Evolutionary conservation across 2,797 vertebrate species (phyloP).

Genomic region (Tarsius wallacei): DNA sequence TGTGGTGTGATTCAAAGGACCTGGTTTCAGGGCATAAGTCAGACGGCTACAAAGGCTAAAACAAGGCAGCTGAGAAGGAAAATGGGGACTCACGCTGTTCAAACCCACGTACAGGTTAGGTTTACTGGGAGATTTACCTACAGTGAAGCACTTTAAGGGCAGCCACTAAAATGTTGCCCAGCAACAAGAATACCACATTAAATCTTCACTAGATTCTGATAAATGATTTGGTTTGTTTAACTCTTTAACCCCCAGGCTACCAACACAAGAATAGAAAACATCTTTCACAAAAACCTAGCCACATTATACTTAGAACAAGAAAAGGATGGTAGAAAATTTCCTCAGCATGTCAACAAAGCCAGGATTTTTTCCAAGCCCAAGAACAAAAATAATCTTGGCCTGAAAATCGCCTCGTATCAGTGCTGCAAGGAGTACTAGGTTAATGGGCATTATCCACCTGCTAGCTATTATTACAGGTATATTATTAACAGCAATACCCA

Average conservation of each 20-base stretch:
- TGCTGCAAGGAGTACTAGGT: not conserved
- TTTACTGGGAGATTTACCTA: slow-evolving; percentile 58
- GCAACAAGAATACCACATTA: slow-evolving; percentile 64
- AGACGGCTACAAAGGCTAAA: slow-evolving; percentile 56
- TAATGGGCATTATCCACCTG: not conserved
- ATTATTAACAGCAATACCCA: not conserved
- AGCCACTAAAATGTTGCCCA: slow-evolving; percentile 67
- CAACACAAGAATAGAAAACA: not conserved
- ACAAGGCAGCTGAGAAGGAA: slow-evolving; percentile 62
- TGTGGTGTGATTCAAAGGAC: slow-evolving; percentile 54
- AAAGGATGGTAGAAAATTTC: not conserved
- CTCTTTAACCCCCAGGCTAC: slow-evolving; percentile 27
- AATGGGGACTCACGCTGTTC: slow-evolving; percentile 61
- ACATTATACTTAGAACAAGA: not conserved
- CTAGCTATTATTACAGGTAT: not conserved
- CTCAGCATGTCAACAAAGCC: not conserved
- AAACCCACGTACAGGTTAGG: slow-evolving; percentile 62
- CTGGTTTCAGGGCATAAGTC: slow-evolving; percentile 57
- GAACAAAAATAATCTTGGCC: slow-evolving; percentile 37
- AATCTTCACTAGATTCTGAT: slow-evolving; percentile 67
- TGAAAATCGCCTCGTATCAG: not conserved
- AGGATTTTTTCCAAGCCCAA: slow-evolving; percentile 51
- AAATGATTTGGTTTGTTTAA: slow-evolving; percentile 61
- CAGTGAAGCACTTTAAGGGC: slow-evolving; percentile 38
- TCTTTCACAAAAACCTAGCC: not conserved